Percentiles rank a stretch among this genome's conserved stretches.
These are phyloP conservation scores for Nerophis ophidion DNA, from an alignment of 2,113 vertebrate genomes.

Conservation along the genomic window DNA sequence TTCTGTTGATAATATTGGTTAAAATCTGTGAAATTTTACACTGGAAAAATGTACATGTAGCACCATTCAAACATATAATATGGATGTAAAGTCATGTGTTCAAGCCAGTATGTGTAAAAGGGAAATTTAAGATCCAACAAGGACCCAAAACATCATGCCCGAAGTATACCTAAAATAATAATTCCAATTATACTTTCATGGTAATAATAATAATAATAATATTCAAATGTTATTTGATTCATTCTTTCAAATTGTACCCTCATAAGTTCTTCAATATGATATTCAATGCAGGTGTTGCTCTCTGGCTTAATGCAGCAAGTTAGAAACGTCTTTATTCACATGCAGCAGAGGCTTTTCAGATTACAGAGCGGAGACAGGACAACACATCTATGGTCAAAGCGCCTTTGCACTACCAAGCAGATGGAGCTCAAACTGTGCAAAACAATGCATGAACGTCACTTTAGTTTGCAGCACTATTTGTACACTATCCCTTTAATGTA, in stretches of 20 bases:
- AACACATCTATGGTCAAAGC: constrained; percentile 37
- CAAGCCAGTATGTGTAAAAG: neutral
- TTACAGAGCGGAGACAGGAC: constrained; percentile 57
- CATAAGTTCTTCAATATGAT: constrained; percentile 47
- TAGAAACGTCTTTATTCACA: constrained; percentile 69
- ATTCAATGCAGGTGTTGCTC: constrained; percentile 35
- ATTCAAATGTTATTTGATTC: constrained; percentile 2
- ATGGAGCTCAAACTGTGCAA: constrained; percentile 66
- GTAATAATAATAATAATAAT: neutral
- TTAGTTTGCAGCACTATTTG: constrained; percentile 41
- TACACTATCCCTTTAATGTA: constrained; percentile 47
- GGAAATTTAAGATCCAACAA: neutral
- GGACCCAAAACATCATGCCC: neutral
- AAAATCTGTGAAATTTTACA: constrained; percentile 7
- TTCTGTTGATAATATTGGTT: constrained; percentile 4
- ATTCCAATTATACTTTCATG: neutral
- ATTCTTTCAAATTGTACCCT: neutral
- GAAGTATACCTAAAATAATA: neutral
- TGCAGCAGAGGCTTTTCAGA: constrained; percentile 65
- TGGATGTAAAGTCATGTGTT: constrained; percentile 4
- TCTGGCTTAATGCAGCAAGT: constrained; percentile 54
- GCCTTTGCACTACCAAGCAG: constrained; percentile 42
- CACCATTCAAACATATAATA: constrained; percentile 5
- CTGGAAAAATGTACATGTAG: neutral
- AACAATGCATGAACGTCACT: constrained; percentile 61